phyloP scores from a whole-genome alignment of 2,113 vertebrate genomes.

The Sorex fumeus region DNA sequence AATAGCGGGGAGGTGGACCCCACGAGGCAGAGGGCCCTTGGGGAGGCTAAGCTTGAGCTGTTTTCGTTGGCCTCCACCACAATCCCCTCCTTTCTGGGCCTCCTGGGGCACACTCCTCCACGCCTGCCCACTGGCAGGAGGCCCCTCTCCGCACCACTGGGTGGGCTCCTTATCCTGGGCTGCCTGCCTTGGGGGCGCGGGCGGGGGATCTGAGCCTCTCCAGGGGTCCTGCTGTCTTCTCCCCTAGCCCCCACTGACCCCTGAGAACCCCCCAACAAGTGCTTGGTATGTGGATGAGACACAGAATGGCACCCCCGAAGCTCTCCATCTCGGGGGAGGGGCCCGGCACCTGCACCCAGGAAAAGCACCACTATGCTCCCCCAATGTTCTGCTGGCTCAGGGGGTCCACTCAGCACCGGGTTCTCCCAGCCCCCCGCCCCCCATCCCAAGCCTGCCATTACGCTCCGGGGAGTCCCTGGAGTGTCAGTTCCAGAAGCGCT shows the following conservation, averaged over 20 bases:
- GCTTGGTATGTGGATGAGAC: not conserved
- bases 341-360: not conserved
- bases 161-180: constrained; percentile 1
- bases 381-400: not conserved
- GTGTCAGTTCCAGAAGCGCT: not conserved
- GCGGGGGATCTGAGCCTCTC: not conserved
- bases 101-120: constrained; percentile 28
- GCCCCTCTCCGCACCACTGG: constrained; percentile 59
- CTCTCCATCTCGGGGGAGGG: not conserved
- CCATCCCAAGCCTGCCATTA: not conserved
- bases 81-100: not conserved
- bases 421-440: not conserved
- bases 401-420: not conserved
- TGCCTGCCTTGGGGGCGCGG: not conserved
- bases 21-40: not conserved
- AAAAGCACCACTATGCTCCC: not conserved
- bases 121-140: constrained; percentile 52
- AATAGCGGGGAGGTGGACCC: not conserved
- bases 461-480: not conserved
- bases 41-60: not conserved
- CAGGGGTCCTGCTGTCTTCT: not conserved
- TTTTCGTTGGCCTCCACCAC: not conserved
- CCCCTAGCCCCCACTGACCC: not conserved
- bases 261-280: not conserved
- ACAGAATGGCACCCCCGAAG: not conserved